Evolutionary conservation across 2,113 vertebrate species (phyloP).

Genomic region (Bagarius yarrelli): DNA sequence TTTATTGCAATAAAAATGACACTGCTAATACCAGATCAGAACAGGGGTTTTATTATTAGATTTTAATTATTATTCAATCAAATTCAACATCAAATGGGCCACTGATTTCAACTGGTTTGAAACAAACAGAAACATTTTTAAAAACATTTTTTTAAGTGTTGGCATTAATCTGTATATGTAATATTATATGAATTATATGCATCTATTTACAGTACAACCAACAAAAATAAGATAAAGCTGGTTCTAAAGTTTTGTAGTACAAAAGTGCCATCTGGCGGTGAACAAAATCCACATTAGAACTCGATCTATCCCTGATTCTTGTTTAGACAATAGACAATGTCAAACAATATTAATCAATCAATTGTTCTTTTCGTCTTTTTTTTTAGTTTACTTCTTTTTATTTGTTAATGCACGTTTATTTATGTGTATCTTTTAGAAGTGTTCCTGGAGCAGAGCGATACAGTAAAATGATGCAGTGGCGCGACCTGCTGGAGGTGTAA

Average conservation of each 20-base stretch:
- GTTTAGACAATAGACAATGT: background rate
- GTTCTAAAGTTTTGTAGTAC: background rate
- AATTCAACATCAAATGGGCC: too few species aligned
- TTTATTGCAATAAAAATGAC: background rate
- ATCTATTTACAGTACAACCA: background rate
- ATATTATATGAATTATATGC: background rate
- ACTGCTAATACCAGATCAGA: background rate
- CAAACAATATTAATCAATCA: background rate
- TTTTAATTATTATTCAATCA: too few species aligned
- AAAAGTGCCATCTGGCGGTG: conserved; percentile 46
- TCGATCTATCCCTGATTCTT: background rate
- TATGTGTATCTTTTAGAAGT: background rate
- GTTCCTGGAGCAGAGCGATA: background rate
- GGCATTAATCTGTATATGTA: too few species aligned
- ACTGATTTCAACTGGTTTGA: too few species aligned
- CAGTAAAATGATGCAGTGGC: conserved; percentile 34
- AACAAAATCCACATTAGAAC: background rate
- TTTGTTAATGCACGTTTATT: background rate
- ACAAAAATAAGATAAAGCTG: background rate
- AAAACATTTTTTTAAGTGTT: too few species aligned
- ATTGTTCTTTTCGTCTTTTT: background rate
- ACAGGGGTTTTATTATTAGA: background rate
- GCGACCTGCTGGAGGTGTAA: conserved; percentile 41
- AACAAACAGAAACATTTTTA: too few species aligned
- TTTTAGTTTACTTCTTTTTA: too few species aligned